A percentile compares a stretch with the other conserved stretches of the same genome.
Conservation (phyloP, 2,888 invertebrate species). For the Apamea crenata region DNA sequence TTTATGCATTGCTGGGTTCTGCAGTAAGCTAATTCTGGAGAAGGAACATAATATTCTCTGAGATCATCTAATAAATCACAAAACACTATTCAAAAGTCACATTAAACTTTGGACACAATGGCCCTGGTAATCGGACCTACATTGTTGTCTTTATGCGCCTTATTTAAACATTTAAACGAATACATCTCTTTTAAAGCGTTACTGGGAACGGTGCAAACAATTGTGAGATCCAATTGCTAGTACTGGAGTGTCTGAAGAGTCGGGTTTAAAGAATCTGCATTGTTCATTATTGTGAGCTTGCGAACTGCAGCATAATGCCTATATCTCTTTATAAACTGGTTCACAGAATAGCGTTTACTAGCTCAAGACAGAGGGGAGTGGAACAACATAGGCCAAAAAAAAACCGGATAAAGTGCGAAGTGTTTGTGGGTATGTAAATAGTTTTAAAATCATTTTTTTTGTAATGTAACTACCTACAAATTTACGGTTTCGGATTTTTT, state of each 20-base stretch:
- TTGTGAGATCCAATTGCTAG: conserved; percentile 40
- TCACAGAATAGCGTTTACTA: neutral
- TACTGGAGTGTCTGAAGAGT: conserved; percentile 6
- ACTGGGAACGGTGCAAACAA: conserved; percentile 38
- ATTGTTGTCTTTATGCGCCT: conserved; percentile 46
- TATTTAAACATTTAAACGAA: conserved; percentile 28
- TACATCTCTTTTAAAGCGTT: conserved; percentile 29
- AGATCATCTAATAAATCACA: conserved; percentile 31
- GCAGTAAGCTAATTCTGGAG: too few species aligned
- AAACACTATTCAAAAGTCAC: conserved; percentile 28
- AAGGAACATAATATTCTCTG: too few species aligned
- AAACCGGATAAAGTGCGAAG: too few species aligned
- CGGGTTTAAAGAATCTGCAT: neutral
- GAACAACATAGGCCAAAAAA: too few species aligned
- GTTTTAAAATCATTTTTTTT: too few species aligned
- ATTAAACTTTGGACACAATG: conserved; percentile 46
- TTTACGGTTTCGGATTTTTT: too few species aligned
- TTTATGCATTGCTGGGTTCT: too few species aligned
- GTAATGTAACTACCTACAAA: too few species aligned
- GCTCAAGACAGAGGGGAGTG: too few species aligned
- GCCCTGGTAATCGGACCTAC: conserved; percentile 39
- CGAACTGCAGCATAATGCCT: too few species aligned
- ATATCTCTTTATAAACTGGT: neutral
- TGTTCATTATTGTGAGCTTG: conserved; percentile 12
- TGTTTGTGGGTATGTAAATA: too few species aligned